Evolutionary conservation across 2,113 vertebrate species (phyloP), one percentile per base, ranked within the genome.

Genomic region (Nibea albiflora): DNA sequence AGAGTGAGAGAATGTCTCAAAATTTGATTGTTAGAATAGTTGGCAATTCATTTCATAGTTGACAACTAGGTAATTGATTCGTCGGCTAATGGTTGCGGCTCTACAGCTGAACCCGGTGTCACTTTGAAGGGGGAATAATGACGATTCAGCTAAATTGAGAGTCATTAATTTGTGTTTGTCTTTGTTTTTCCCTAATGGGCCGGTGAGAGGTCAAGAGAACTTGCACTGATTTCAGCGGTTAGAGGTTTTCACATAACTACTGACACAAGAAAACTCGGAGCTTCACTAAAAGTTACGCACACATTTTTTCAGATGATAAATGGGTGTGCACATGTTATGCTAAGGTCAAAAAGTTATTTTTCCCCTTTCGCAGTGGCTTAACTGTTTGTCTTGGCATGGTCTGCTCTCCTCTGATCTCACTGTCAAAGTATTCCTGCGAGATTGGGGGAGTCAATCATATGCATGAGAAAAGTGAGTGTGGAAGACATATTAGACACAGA

Each of bases 341-440:
- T 24, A 24, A 54, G 68, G 76, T 74, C 58, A 80, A 64, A 65
- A 64, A 35, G 22, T 57, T 66, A 53, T 8, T 71, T 63, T 73
- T 75, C 14, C 35, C 56, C 69, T 73, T 70, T 73, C 72, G 58
- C 49, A 53, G 70, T 11, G 67, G 68, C 74, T 83, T 73, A 82
- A 80, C 64, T 52, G 62, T 81, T 82, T 63, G 78, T 84, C 49
- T 80, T 83, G 74, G 73, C 62, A 64, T 31, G 57, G 49, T 47
- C 57, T 76, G 64, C 4, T 56, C 28, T 70, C 62, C 69, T 86
- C 60, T 89, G 78, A 90, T 89, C 83, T 92, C 80, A 88, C 39
- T 57, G 78, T 72, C 64, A 83, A 92, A 89, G 47, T 70, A 88
- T 93, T 84, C 75, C 84, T 85, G 42, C 14, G 73, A 81, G 85